Percentiles rank a stretch among this genome's conserved stretches.
These are phyloP conservation scores for Mirza zaza DNA, from an alignment of 2,113 vertebrate species.

Conservation along the genomic window DNA sequence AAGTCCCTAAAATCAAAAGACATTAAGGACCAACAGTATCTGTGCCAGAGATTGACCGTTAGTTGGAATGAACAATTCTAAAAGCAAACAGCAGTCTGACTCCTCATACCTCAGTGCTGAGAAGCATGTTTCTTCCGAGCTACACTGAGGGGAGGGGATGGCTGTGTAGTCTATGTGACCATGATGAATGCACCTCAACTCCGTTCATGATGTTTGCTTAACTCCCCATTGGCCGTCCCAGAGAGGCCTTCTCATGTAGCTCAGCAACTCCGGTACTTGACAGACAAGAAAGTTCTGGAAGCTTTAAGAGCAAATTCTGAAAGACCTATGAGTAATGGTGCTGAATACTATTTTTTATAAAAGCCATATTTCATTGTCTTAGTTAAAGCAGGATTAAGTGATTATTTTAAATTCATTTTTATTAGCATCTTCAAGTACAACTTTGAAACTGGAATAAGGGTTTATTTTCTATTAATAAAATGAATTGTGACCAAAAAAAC, in stretches of 20 bases:
- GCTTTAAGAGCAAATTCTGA: slow-evolving; percentile 63
- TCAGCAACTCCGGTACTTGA: slow-evolving; percentile 43
- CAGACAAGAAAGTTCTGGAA: slow-evolving; percentile 58
- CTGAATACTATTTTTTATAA: slow-evolving; percentile 64
- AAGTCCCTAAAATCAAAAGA: slow-evolving; percentile 57
- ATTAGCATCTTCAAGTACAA: slow-evolving; percentile 79
- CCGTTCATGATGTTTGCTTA: slow-evolving; percentile 7
- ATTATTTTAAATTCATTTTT: slow-evolving; percentile 76
- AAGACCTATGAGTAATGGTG: slow-evolving; percentile 70
- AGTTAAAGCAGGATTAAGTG: slow-evolving; percentile 64
- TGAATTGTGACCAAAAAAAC: slow-evolving; percentile 84
- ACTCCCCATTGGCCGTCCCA: slow-evolving; percentile 36
- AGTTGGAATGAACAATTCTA: neutral
- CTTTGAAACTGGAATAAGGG: slow-evolving; percentile 76
- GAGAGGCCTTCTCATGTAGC: slow-evolving; percentile 44
- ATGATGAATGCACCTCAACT: neutral
- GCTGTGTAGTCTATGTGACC: neutral
- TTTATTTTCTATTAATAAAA: slow-evolving; percentile 92
- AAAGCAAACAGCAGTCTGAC: slow-evolving; percentile 29
- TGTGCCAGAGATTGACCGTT: slow-evolving; percentile 56
- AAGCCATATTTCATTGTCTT: slow-evolving; percentile 65
- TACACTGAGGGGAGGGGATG: slow-evolving; percentile 16
- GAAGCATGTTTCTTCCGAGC: slow-evolving; percentile 35
- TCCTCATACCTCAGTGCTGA: slow-evolving; percentile 56
- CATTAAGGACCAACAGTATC: slow-evolving; percentile 50